phyloP scores from a whole-genome alignment of 2,113 vertebrate genomes.

The Engraulis encrasicolus region DNA sequence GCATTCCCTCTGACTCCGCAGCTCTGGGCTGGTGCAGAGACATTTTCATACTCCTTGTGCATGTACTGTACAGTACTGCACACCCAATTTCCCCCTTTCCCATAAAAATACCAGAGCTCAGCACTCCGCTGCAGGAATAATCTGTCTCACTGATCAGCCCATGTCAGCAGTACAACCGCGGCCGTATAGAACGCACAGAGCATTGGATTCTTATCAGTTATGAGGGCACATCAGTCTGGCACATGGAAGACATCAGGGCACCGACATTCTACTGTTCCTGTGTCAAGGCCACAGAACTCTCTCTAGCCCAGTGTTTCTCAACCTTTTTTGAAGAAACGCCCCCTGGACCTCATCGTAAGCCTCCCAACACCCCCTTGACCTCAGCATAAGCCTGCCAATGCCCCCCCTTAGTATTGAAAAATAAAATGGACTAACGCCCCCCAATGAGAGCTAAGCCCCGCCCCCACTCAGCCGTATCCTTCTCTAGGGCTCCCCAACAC shows the following conservation, averaged over 20 bases:
- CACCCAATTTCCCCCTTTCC: constrained; percentile 31
- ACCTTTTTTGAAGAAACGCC: too few species aligned
- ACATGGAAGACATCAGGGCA: background rate
- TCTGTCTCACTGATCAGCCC: constrained; percentile 64
- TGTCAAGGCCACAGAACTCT: background rate
- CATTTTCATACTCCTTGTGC: background rate
- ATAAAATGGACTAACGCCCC: too few species aligned
- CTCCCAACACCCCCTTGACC: too few species aligned
- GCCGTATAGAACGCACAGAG: background rate
- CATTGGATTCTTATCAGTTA: constrained; percentile 33
- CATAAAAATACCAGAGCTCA: constrained; percentile 58
- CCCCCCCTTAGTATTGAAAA: too few species aligned
- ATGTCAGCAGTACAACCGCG: constrained; percentile 32
- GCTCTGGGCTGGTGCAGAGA: background rate
- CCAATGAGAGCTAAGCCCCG: too few species aligned
- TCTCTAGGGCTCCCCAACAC: too few species aligned
- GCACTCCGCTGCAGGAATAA: constrained; percentile 61
- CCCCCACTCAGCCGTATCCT: too few species aligned
- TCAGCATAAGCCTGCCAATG: too few species aligned
- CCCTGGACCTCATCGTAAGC: too few species aligned
- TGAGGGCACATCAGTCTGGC: background rate
- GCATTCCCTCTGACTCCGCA: background rate
- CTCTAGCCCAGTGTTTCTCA: background rate
- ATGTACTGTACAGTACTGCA: too few species aligned
- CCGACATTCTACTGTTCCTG: background rate